Percentiles rank a stretch among this genome's conserved stretches.
Evolutionary conservation across 2,113 vertebrate genomes (phyloP).

Genomic region (Procapra przewalskii): DNA sequence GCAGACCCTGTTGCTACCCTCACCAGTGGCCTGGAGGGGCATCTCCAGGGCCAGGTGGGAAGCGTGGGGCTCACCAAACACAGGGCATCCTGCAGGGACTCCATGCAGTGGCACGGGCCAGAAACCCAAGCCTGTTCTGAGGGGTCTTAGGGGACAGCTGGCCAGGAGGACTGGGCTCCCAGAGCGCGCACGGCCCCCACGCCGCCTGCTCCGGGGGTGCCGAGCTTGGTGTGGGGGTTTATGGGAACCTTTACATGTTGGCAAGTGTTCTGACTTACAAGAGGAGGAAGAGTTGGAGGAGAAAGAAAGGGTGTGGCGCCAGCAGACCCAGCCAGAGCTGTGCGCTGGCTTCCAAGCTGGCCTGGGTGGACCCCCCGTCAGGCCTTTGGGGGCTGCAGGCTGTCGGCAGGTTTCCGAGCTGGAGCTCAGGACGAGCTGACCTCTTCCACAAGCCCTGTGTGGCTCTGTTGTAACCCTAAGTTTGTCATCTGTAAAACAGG

Average conservation of each 20-base stretch:
- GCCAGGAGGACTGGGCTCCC: background rate
- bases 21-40: background rate
- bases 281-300: background rate
- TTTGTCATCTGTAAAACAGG: slow-evolving; percentile 22
- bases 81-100: background rate
- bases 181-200: fast-evolving
- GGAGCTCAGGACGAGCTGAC: background rate
- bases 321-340: background rate
- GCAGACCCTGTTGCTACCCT: background rate
- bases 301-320: background rate
- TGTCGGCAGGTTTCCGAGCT: background rate
- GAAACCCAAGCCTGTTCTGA: background rate
- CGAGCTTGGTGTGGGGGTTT: background rate
- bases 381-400: background rate
- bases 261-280: background rate
- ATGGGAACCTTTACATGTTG: background rate
- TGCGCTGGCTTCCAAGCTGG: fast-evolving
- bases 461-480: background rate
- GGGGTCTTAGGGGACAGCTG: background rate
- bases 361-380: background rate
- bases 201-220: background rate
- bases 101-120: background rate
- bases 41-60: background rate
- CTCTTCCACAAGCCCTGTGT: background rate
- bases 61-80: too few species aligned